A percentile compares a stretch with the other conserved stretches of the same genome.
These are phyloP conservation scores for Pemphigus obesinymphae DNA, from an alignment of 1,140 invertebrate species.

Conservation along the genomic window DNA sequence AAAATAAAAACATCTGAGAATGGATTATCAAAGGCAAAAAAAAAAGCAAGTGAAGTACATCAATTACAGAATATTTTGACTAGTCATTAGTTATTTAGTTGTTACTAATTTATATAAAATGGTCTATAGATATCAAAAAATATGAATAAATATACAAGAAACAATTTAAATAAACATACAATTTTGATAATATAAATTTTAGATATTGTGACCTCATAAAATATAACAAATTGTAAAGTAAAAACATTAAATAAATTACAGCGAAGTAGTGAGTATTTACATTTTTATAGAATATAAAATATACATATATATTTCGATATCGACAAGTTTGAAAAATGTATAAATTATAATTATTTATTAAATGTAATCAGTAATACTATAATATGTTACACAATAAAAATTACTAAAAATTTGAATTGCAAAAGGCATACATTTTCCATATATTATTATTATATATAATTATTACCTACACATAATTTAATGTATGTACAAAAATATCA, in stretches of 20 bases:
- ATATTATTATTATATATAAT: background rate
- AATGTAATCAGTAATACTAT: background rate
- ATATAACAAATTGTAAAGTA: background rate
- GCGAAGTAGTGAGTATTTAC: background rate
- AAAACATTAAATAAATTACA: background rate
- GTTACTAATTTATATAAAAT: background rate
- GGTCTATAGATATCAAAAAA: background rate
- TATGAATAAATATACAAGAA: background rate
- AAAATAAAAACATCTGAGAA: background rate
- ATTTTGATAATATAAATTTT: too few species aligned
- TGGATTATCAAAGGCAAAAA: background rate
- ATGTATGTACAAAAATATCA: conserved; percentile 8
- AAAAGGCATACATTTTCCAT: background rate
- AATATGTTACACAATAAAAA: background rate
- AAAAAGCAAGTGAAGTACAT: background rate
- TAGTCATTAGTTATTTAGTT: background rate
- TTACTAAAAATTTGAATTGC: background rate
- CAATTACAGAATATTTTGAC: background rate
- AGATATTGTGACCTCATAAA: too few species aligned
- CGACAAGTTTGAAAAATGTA: background rate
- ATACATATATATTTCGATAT: background rate
- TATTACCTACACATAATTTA: background rate
- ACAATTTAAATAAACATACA: background rate
- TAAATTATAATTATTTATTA: background rate
- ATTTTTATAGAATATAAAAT: background rate